Conservation (phyloP, 2,797 vertebrate species). For the Lutjanus argentimaculatus region DNA sequence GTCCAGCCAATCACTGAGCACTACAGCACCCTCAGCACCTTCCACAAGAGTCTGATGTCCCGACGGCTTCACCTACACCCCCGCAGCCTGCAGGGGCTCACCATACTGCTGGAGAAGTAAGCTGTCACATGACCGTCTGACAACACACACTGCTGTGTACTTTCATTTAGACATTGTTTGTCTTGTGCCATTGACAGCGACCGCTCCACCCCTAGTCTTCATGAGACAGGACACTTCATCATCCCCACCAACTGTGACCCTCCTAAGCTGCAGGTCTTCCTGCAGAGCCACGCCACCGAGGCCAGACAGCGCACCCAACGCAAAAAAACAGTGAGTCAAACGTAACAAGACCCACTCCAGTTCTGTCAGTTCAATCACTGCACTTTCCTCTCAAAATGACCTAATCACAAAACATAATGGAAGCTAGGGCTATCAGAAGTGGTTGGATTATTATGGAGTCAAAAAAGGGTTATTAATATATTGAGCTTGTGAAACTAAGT, state of each 20-base stretch:
- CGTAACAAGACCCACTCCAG: too few relatives aligned
- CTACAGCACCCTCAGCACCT: constrained; percentile 87
- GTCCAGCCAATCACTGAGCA: constrained; percentile 90
- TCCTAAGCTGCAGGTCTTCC: constrained; percentile 89
- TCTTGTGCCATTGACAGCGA: constrained; percentile 82
- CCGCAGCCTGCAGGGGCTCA: constrained; percentile 91
- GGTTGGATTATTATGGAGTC: too few relatives aligned
- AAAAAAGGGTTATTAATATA: too few relatives aligned
- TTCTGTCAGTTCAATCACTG: too few relatives aligned
- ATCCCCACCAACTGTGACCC: constrained; percentile 90
- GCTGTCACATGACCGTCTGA: background rate
- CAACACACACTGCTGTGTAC: background rate
- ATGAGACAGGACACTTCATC: constrained; percentile 92
- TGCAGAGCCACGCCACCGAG: constrained; percentile 89
- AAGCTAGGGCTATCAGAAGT: too few relatives aligned
- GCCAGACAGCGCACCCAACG: constrained; percentile 88
- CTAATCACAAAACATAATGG: background rate
- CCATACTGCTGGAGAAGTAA: constrained; percentile 92
- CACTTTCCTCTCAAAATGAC: background rate
- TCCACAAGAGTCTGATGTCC: constrained; percentile 87
- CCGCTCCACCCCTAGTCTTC: constrained; percentile 88
- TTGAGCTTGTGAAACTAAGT: too few relatives aligned
- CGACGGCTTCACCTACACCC: constrained; percentile 89
- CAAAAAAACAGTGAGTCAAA: constrained; percentile 89
- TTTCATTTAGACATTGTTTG: background rate